These are phyloP conservation scores for Netelia melanura DNA, from an alignment of 2,888 invertebrate species.

Conservation along the genomic window DNA sequence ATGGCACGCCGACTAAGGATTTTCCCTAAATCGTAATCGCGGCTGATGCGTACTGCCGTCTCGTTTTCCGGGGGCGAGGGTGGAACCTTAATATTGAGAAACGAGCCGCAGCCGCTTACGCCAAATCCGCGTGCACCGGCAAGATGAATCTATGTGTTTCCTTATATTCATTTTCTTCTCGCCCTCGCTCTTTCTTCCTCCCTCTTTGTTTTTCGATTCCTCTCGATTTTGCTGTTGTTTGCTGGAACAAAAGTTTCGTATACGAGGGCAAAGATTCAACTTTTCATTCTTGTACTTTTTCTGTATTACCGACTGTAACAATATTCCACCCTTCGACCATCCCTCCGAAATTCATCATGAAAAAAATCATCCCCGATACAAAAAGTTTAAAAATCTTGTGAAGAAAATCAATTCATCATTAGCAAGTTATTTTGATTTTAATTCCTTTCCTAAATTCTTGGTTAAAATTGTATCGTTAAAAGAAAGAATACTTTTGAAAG, in stretches of 20 bases:
- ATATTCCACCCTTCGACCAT: neutral
- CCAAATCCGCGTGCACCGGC: conserved; percentile 66
- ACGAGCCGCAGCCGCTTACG: conserved; percentile 67
- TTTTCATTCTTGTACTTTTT: conserved; percentile 45
- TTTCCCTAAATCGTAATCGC: conserved; percentile 65
- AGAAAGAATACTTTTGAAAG: neutral
- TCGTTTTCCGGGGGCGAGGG: conserved; percentile 56
- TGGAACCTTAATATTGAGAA: conserved; percentile 72
- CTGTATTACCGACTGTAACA: neutral
- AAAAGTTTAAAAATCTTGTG: too few relatives aligned
- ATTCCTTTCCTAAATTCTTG: neutral
- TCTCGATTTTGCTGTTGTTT: conserved; percentile 41
- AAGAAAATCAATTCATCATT: neutral
- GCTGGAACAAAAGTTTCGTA: conserved; percentile 56
- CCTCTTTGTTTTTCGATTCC: neutral
- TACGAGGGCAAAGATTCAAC: conserved; percentile 6
- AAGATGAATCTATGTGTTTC: conserved; percentile 71
- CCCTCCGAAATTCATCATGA: neutral
- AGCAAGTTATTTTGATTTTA: neutral
- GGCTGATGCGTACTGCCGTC: conserved; percentile 57
- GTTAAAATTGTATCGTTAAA: neutral
- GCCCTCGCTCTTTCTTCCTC: neutral
- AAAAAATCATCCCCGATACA: too few relatives aligned
- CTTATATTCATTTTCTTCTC: conserved; percentile 42
- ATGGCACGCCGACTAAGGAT: conserved; percentile 42